Conservation (phyloP, 2,113 vertebrate genomes). For the Felis catus region F.catus_Fca126_mat1.0 CM031425.1:28012001-28012500, state of each 20-base stretch:
- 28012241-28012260: background rate
- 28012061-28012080: background rate
- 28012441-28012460: constrained; percentile 81
- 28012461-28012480: constrained; percentile 77
- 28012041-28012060: background rate
- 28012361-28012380: background rate
- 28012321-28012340: background rate
- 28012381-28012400: constrained; percentile 74
- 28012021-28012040: background rate
- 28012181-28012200: background rate
- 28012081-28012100: background rate
- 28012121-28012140: background rate
- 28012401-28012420: constrained; percentile 81
- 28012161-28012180: constrained; percentile 69
- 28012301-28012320: constrained; percentile 8
- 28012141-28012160: constrained; percentile 35
- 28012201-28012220: background rate
- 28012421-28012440: constrained; percentile 83
- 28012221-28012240: background rate
- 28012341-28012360: constrained; percentile 48
- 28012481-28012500: constrained; percentile 81
- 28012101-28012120: constrained; percentile 38
- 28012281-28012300: background rate
- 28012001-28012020: background rate
- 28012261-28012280: background rate